phyloP scores from a whole-genome alignment of 2,797 vertebrate genomes.

The Phaenicophaeus curvirostris region DNA sequence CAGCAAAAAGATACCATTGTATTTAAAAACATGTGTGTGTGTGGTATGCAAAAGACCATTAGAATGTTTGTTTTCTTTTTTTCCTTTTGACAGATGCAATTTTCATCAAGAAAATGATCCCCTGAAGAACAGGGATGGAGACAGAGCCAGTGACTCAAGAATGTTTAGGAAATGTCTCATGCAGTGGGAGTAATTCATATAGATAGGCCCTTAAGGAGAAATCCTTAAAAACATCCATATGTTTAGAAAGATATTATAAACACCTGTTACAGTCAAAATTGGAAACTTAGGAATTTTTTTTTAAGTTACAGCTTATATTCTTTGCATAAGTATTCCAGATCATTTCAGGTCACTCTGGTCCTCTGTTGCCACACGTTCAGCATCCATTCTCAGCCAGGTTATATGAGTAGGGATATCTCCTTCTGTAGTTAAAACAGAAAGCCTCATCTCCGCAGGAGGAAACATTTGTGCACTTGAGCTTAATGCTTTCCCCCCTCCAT shows the following conservation, averaged over 20 bases:
- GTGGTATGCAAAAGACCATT: background rate
- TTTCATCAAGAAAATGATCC: background rate
- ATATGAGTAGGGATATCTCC: background rate
- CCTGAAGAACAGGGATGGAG: slow-evolving; percentile 19
- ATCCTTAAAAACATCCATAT: slow-evolving; percentile 26
- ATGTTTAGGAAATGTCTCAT: slow-evolving; percentile 36
- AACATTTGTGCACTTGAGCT: background rate
- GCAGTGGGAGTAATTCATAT: slow-evolving; percentile 25
- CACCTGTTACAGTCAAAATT: background rate
- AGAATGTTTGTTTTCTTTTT: background rate
- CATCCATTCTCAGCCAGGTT: background rate
- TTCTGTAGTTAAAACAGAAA: background rate
- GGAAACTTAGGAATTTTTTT: background rate
- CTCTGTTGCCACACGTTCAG: background rate
- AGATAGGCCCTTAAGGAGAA: slow-evolving; percentile 23
- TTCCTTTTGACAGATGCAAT: slow-evolving; percentile 2
- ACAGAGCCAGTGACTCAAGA: slow-evolving; percentile 8
- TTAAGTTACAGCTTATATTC: background rate
- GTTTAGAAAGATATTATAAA: slow-evolving; percentile 26
- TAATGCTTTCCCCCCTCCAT: background rate
- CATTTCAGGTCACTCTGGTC: background rate
- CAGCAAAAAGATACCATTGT: background rate
- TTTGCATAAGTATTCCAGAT: background rate
- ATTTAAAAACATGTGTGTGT: background rate
- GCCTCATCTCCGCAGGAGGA: background rate